These are phyloP conservation scores for Drosophila mimetica DNA, from an alignment of 2,888 invertebrate genomes.

Conservation along the genomic window DNA sequence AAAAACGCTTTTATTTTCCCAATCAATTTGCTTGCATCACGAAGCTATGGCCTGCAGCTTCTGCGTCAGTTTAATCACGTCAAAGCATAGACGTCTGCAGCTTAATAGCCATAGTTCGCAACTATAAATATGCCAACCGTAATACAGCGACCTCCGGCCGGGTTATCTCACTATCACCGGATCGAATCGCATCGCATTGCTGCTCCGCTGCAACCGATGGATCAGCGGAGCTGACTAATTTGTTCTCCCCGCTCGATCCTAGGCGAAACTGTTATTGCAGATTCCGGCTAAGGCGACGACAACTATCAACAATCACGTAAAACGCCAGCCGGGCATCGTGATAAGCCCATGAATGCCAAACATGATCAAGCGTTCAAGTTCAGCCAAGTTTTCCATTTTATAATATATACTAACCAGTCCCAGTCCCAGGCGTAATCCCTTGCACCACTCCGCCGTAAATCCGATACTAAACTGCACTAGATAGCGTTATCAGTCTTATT, in stretches of 20 bases:
- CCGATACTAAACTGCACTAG: conserved; percentile 56
- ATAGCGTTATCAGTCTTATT: conserved; percentile 58
- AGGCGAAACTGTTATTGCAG: conserved; percentile 52
- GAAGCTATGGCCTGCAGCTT: conserved; percentile 2
- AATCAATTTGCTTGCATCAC: conserved; percentile 21
- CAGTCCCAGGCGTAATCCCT: conserved; percentile 50
- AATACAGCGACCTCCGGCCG: conserved; percentile 12
- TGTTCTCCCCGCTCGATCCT: conserved; percentile 12
- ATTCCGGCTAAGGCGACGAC: conserved; percentile 34
- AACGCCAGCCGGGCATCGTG: conserved; percentile 51
- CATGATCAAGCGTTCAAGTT: conserved; percentile 72
- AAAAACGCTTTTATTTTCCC: conserved; percentile 1
- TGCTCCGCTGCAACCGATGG: conserved; percentile 23
- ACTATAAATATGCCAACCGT: conserved; percentile 20
- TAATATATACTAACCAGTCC: conserved; percentile 5
- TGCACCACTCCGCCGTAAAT: conserved; percentile 40
- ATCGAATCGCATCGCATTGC: conserved; percentile 16
- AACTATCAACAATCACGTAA: conserved; percentile 60
- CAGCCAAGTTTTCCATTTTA: conserved; percentile 39
- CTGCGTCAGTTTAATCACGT: conserved; percentile 34
- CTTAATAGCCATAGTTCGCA: conserved; percentile 7
- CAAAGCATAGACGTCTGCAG: conserved; percentile 24
- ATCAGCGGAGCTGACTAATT: conserved; percentile 32
- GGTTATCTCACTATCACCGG: conserved; percentile 22
- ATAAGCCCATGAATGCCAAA: conserved; percentile 69